A percentile compares a stretch with the other conserved stretches of the same genome.
These are phyloP conservation scores for Cyprinella venusta DNA, from an alignment of 2,797 vertebrate species.

Conservation along the genomic window DNA sequence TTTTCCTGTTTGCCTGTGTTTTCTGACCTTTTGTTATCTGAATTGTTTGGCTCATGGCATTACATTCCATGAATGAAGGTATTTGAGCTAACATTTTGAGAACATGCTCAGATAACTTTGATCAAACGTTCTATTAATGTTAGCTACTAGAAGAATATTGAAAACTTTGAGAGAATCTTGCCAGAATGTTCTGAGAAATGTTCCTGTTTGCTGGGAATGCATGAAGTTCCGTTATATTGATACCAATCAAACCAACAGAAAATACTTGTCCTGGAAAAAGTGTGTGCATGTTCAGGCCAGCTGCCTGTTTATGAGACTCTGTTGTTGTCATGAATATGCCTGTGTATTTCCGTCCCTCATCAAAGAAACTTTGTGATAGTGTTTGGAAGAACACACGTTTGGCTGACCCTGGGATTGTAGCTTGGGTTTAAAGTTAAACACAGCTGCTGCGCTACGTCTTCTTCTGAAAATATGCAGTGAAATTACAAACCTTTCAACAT, in stretches of 20 bases:
- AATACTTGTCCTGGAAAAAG: slow-evolving; percentile 27
- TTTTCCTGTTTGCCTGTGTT: too few species aligned
- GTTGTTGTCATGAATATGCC: slow-evolving; percentile 24
- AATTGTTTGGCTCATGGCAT: too few species aligned
- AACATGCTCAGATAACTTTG: not conserved
- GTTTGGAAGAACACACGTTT: slow-evolving; percentile 26
- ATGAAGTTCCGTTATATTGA: not conserved
- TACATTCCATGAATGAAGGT: too few species aligned
- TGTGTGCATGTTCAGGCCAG: not conserved
- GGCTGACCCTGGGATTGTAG: slow-evolving; percentile 23
- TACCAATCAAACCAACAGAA: slow-evolving; percentile 14
- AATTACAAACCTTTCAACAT: not conserved
- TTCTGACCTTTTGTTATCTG: too few species aligned
- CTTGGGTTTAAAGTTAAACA: slow-evolving; percentile 27
- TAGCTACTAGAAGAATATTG: not conserved
- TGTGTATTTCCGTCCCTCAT: slow-evolving; percentile 24
- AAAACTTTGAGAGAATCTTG: not conserved
- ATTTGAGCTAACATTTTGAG: too few species aligned
- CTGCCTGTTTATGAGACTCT: slow-evolving; percentile 14
- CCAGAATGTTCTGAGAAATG: not conserved
- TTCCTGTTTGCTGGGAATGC: not conserved
- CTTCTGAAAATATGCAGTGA: not conserved
- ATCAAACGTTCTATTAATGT: not conserved
- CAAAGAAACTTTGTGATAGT: slow-evolving; percentile 5
- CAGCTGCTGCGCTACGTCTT: not conserved